phyloP scores from a whole-genome alignment of 2,113 vertebrate species.

The Camelus dromedarius region DNA sequence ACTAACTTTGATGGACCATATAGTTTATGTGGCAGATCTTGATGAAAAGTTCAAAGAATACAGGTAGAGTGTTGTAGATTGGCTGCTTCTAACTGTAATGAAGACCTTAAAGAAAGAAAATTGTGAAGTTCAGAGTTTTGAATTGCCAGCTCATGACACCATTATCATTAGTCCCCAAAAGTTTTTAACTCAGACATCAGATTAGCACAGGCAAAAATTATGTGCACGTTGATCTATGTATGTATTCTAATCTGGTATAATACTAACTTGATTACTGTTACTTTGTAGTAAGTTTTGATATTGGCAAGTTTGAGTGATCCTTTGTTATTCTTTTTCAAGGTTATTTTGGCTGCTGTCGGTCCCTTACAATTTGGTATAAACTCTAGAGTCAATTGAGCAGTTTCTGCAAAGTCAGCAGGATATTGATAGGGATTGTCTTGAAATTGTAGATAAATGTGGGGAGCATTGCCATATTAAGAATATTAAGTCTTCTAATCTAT shows the following conservation, averaged over 20 bases:
- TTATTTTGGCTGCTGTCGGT: background rate
- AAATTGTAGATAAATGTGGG: background rate
- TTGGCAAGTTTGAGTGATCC: background rate
- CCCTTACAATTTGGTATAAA: background rate
- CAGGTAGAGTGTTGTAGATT: background rate
- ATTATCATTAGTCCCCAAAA: background rate
- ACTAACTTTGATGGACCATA: background rate
- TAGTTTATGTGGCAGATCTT: background rate
- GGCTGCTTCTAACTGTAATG: background rate
- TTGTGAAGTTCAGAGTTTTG: background rate
- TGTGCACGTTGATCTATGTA: background rate
- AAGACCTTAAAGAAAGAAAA: constrained; percentile 8
- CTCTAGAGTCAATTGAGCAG: background rate
- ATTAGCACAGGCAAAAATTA: background rate
- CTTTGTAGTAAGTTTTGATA: background rate
- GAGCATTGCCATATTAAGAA: background rate
- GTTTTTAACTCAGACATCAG: background rate
- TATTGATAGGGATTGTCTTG: background rate
- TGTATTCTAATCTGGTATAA: background rate
- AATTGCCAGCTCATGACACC: background rate
- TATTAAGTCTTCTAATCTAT: background rate
- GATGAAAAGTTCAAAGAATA: background rate
- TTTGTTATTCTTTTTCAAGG: background rate
- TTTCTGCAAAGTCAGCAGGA: background rate
- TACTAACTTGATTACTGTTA: background rate